Evolutionary conservation across 2,113 vertebrate genomes (phyloP), one percentile per base, ranked within the genome.

Genomic region (Thalassoma bifasciatum): DNA sequence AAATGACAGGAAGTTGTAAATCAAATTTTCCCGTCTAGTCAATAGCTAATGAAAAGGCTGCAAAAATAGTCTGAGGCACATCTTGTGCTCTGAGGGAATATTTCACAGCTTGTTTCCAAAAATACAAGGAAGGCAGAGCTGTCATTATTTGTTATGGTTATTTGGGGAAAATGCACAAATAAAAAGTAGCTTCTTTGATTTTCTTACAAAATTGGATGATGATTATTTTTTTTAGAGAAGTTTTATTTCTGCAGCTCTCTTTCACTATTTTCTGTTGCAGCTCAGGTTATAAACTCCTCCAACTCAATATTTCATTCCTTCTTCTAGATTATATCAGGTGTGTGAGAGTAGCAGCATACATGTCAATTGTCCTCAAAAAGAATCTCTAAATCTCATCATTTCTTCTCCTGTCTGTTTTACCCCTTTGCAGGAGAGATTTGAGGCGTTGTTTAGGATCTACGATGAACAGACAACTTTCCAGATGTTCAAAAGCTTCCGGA

Each of bases 401-500:
- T 70, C 13, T 65, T 0, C 3, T 8, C 53, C 34, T 77, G 16
- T 46, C 16, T 44, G 5, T 81, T 8, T 78, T 26, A 34, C 3
- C 85, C 19, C 12, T 61, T 57, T 82, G 1, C 86, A 99, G 98
- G 96, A 99, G 87, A 93, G 95, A 77, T 99, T 99, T 9, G 95
- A 99, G 92, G 95, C 95, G 0, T 94, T 99, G 83, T 99, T 99
- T 88, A 91, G 93, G 54, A 86, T 92, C 92, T 99, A 98, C 0
- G 97, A 99, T 1, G 94, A 97, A 23, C 96, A 96, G 61, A 95
- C 91, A 0, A 95, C 96, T 0, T 98, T 99, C 93, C 97, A 98
- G 94, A 91, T 96, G 86, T 99, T 99, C 73, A 98, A 96, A 91
- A 99, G 97, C 91, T 99, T 99, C 85, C 91, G 96, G 79, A 96